Evolutionary conservation across 30 jellyfish, hydroid and myxozoan genomes (phyloP).

Genomic region (Aurelia aurita): DNA sequence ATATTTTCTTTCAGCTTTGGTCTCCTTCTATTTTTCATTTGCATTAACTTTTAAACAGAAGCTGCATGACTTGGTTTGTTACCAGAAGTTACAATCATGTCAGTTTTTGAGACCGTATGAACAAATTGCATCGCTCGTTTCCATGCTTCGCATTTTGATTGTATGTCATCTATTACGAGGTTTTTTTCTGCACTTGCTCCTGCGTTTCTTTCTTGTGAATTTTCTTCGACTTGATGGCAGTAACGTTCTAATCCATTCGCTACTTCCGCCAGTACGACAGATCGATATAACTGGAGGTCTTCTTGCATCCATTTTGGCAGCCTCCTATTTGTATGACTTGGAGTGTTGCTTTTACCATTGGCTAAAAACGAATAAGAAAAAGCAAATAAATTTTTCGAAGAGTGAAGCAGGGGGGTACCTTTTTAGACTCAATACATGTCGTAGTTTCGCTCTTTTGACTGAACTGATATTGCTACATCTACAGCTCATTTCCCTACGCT

Average conservation of each 20-base stretch:
- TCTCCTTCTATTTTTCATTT: too few relatives aligned
- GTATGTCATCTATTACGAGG: conserved; percentile 29
- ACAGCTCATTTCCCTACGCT: too few relatives aligned
- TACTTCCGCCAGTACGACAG: conserved; percentile 24
- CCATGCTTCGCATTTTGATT: conserved; percentile 67
- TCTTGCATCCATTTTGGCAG: conserved; percentile 40
- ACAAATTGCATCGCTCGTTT: conserved; percentile 56
- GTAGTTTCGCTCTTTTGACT: too few relatives aligned
- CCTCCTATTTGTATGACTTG: neutral
- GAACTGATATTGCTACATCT: too few relatives aligned
- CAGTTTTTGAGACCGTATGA: conserved; percentile 25
- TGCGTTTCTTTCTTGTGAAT: neutral
- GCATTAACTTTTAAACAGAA: too few relatives aligned
- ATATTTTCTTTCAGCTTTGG: too few relatives aligned
- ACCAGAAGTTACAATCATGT: conserved; percentile 38
- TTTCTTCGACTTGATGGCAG: neutral
- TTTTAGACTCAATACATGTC: too few relatives aligned
- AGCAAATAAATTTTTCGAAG: too few relatives aligned
- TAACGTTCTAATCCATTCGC: conserved; percentile 62
- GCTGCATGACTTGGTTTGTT: too few relatives aligned
- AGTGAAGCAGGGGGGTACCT: too few relatives aligned
- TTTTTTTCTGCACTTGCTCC: neutral
- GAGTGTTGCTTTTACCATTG: too few relatives aligned
- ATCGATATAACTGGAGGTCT: conserved; percentile 27
- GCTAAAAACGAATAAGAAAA: too few relatives aligned